A percentile compares a stretch with the other conserved stretches of the same genome.
Evolutionary conservation across 2,888 invertebrate species (phyloP).

Genomic region (Adelognathus sp.): DNA sequence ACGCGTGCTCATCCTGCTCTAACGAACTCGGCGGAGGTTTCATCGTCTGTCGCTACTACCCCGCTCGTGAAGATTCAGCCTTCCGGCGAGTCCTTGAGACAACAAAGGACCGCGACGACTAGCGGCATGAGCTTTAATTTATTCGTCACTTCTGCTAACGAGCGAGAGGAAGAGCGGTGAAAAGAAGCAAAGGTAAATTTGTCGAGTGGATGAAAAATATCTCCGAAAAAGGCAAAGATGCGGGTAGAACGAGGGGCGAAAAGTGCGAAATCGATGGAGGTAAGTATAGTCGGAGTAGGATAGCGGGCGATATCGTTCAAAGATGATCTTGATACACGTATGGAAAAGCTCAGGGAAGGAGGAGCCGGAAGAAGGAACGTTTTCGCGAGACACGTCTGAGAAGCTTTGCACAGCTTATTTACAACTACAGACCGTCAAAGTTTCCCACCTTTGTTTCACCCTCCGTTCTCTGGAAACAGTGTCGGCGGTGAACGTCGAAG

Average conservation of each 20-base stretch:
- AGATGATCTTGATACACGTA: slow-evolving; percentile 21
- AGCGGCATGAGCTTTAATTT: slow-evolving; percentile 57
- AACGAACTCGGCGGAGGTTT: slow-evolving; percentile 70
- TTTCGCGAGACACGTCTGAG: slow-evolving; percentile 39
- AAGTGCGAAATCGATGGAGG: background rate
- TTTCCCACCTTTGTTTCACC: slow-evolving; percentile 25
- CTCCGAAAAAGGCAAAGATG: background rate
- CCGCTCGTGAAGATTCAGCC: slow-evolving; percentile 9
- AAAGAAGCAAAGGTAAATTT: background rate
- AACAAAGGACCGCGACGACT: slow-evolving; percentile 61
- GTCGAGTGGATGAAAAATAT: background rate
- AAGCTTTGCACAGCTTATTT: slow-evolving; percentile 54
- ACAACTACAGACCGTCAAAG: slow-evolving; percentile 24
- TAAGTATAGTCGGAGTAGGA: background rate
- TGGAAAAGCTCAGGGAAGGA: slow-evolving; percentile 6
- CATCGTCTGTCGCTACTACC: slow-evolving; percentile 35
- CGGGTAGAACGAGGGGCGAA: background rate
- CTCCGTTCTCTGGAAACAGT: background rate
- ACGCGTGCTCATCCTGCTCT: slow-evolving; percentile 65
- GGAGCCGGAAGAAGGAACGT: background rate
- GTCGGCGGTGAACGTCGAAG: background rate
- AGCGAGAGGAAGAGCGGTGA: background rate
- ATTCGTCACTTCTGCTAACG: slow-evolving; percentile 46
- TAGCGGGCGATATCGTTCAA: background rate
- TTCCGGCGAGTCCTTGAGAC: slow-evolving; percentile 64